phyloP scores from a whole-genome alignment of 2,888 invertebrate species.

The Apamea anceps region DNA sequence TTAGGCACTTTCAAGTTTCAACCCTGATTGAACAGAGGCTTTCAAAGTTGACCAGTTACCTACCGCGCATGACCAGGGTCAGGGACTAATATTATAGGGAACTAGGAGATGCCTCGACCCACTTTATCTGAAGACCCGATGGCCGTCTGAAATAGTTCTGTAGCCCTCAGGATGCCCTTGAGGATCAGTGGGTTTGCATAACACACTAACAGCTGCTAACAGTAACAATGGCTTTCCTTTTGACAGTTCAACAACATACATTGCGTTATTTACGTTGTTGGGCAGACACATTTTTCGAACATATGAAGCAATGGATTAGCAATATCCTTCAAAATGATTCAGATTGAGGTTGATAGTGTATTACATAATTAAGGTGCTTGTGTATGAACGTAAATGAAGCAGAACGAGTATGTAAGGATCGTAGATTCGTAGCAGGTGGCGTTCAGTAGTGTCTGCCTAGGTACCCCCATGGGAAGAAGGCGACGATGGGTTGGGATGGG shows the following conservation, averaged over 20 bases:
- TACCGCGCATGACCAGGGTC: conserved; percentile 39
- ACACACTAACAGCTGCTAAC: too few species aligned
- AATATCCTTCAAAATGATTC: too few species aligned
- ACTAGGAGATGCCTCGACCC: conserved; percentile 38
- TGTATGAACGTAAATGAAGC: too few species aligned
- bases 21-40: neutral
- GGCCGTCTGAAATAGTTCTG: neutral
- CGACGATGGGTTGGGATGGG: too few species aligned
- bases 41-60: neutral
- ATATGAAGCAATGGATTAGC: neutral
- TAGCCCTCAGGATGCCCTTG: neutral
- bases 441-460: too few species aligned
- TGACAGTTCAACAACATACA: neutral
- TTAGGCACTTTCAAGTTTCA: neutral
- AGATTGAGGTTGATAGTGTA: too few species aligned
- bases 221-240: too few species aligned
- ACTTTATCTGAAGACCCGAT: conserved; percentile 5
- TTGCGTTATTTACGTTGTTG: neutral
- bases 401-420: too few species aligned
- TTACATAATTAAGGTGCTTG: too few species aligned
- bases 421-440: too few species aligned
- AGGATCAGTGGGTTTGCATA: neutral
- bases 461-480: too few species aligned
- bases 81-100: neutral
- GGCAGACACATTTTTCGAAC: neutral